Evolutionary conservation across 2,113 vertebrate species (phyloP).

Genomic region (Oreochromis spilurus): DNA sequence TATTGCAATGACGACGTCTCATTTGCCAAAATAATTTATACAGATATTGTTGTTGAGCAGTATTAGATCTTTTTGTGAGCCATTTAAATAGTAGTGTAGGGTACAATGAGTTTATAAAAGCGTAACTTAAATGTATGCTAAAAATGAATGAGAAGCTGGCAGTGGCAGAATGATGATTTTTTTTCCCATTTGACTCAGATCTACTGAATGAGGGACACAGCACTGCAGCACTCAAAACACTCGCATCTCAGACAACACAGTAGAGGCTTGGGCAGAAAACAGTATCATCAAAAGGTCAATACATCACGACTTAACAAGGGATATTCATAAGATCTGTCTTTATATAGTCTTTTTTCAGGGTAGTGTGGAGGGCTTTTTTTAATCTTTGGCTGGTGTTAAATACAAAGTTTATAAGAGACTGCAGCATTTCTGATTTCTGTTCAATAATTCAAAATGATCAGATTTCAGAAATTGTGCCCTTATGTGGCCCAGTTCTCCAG

Average conservation of each 20-base stretch:
- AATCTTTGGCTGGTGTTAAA: background rate
- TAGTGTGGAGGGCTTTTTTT: background rate
- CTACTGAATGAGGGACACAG: background rate
- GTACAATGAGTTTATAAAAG: background rate
- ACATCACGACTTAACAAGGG: background rate
- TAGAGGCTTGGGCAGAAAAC: background rate
- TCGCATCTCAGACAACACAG: background rate
- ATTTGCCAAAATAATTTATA: accelerated
- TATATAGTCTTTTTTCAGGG: background rate
- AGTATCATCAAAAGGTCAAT: background rate
- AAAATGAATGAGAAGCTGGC: background rate
- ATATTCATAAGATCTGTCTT: background rate
- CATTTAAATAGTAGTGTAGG: background rate
- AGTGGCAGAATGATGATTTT: background rate
- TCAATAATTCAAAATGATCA: background rate
- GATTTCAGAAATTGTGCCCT: background rate
- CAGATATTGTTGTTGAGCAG: background rate
- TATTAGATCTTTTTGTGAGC: background rate
- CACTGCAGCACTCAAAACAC: background rate
- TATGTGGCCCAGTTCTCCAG: background rate
- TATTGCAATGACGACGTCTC: accelerated
- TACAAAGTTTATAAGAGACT: background rate
- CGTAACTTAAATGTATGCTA: background rate
- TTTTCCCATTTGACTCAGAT: background rate
- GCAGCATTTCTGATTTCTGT: background rate